Base-by-base conservation (phyloP, 2,797 vertebrate species). In the Agapornis canus region DNA sequence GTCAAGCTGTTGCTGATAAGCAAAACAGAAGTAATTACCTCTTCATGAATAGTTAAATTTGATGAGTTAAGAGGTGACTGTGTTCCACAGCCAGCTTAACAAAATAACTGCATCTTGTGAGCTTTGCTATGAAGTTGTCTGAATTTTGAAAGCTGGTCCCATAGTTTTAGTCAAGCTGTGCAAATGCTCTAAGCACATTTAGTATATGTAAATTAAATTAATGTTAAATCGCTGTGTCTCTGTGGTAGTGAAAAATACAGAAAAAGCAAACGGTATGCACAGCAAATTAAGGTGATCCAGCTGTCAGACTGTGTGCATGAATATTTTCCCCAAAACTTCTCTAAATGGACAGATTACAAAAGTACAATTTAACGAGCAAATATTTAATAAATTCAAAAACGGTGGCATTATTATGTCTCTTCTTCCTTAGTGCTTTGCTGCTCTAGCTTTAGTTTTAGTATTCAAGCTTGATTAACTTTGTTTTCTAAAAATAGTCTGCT, bases 201-300 rank as follows among this genome's bases (percentile, higher is more conserved):
- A 95, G 95, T 92, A 57, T 83, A 93, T 84, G 87, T 56, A 92
- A 95, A 95, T 95, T 93, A 91, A 95, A 96, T 95, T 93, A 96
- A 91, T 93, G 89, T 88, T 93, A 92, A 95, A 90, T 95, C 87
- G 86, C 76, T 4, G 0, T 79, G 65, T 39, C 86, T 91, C 85
- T 51, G 32, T 90, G 78, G 60, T 61, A 79, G 81, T 66, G 88
- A 86, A 95, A 95, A 89, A 77, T 71, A 83, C 72, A 87, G 89
- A 75, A 63, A 82, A 94, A 93, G 56, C 78, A 87, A 93, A 90
- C 73, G 40, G 31, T 48, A 86, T 69, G 59, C 77, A 47, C 68
- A 66, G 77, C 60, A 79, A 94, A 63, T 60, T 68, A 71, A 75
- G 29, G 43, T 56, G 80, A 91, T 95, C 93, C 86, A 87, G 82